Evolutionary conservation across 2,113 vertebrate genomes (phyloP).

Genomic region (Ailurus styani): DNA sequence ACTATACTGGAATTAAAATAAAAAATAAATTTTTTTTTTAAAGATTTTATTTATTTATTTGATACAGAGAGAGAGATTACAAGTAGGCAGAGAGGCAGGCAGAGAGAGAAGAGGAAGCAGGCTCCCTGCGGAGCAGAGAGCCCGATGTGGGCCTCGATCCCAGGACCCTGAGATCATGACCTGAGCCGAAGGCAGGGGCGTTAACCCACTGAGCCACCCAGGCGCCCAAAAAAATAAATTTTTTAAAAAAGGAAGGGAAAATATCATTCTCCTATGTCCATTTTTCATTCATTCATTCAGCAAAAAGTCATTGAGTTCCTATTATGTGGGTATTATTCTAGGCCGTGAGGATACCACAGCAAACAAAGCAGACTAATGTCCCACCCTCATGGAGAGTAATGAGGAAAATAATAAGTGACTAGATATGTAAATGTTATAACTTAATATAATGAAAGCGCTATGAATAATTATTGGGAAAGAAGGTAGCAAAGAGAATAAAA

Average conservation of each 20-base stretch:
- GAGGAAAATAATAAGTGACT: neutral
- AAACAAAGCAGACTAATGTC: neutral
- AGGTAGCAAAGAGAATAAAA: neutral
- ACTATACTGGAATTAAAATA: neutral
- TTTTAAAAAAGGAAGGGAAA: neutral
- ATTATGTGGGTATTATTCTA: neutral
- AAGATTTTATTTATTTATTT: too few species aligned
- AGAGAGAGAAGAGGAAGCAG: too few species aligned
- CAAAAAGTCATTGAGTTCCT: neutral
- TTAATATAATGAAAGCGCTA: neutral
- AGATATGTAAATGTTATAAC: neutral
- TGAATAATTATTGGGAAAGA: neutral
- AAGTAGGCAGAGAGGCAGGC: too few species aligned
- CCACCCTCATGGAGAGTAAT: neutral
- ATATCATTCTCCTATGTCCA: neutral
- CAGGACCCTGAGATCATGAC: too few species aligned
- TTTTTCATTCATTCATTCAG: conserved; percentile 8
- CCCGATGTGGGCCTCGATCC: too few species aligned
- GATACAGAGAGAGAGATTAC: too few species aligned
- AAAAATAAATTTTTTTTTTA: neutral
- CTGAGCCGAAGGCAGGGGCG: too few species aligned
- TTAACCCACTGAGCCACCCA: too few species aligned
- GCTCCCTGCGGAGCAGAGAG: too few species aligned
- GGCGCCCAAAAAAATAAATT: too few species aligned
- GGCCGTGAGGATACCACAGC: neutral